Evolutionary conservation across 2,113 vertebrate genomes (phyloP).

Genomic region (Dryoscopus gambensis): DNA sequence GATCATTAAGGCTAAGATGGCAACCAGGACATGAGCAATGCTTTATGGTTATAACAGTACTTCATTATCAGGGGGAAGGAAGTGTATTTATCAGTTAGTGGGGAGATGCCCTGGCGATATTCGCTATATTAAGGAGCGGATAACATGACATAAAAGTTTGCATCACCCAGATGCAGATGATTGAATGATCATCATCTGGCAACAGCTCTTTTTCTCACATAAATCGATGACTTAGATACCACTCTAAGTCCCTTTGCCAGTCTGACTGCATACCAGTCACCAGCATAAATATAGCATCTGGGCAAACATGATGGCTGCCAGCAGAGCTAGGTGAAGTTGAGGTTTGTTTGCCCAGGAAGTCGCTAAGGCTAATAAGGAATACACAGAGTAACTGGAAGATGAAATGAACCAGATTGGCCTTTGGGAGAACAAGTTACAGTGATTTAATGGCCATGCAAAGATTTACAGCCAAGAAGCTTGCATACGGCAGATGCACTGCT

Average conservation of each 20-base stretch:
- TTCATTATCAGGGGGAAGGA: not conserved
- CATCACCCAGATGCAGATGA: not conserved
- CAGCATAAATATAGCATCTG: not conserved
- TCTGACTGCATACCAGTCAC: not conserved
- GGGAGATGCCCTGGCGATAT: not conserved
- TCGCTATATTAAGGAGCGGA: not conserved
- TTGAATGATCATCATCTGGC: not conserved
- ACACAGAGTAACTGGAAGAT: not conserved
- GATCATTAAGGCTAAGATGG: not conserved
- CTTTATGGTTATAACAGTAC: fast-evolving
- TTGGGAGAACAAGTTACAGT: not conserved
- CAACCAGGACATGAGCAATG: not conserved
- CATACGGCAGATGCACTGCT: not conserved
- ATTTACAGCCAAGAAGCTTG: not conserved
- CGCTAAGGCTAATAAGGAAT: not conserved
- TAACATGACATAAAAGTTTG: not conserved
- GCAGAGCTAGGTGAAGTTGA: not conserved
- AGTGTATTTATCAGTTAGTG: not conserved
- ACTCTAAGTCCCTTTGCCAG: not conserved
- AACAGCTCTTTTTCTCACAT: slow-evolving; percentile 20
- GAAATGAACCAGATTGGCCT: not conserved
- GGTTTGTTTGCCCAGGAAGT: not conserved
- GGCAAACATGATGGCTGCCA: not conserved
- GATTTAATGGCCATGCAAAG: not conserved
- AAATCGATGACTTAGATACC: not conserved